Evolutionary conservation across 2,888 invertebrate genomes (phyloP), one percentile per base, ranked within the genome.

Genomic region (Aquatica leii): DNA sequence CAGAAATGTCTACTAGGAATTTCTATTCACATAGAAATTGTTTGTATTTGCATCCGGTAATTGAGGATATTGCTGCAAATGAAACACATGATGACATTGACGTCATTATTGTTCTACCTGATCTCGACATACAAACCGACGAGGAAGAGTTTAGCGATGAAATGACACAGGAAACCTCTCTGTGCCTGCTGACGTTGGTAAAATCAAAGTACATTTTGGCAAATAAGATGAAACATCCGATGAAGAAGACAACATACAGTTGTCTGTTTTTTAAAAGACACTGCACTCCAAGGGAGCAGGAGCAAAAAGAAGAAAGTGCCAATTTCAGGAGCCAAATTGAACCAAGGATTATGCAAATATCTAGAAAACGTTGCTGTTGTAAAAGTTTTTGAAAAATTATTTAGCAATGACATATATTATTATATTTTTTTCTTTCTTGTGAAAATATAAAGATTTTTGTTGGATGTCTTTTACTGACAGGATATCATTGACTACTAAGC

Each of bases 401-500:
- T n/a, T n/a, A n/a, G n/a, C n/a, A n/a, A n/a, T n/a, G n/a, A n/a
- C n/a, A n/a, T n/a, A n/a, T n/a, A n/a, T n/a, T n/a, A n/a, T n/a
- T n/a, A n/a, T n/a, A n/a, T n/a, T n/a, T n/a, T n/a, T n/a, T n/a
- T n/a, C n/a, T 52, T 31, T 37, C 53, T 12, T 17, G 14, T 18
- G 40, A 15, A n/a, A 40, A 40, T 18, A 12, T 40, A 53, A 37
- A 40, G 37, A 18, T 37, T 31, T 52, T 52, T 17, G n/a, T 15
- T 51, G 24, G 6, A 6, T 31, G 31, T 17, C 14, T 34, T 51
- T 9, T 34, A 34, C 17, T 34, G 11, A 51, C 34, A 6, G 51
- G 51, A 3, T 51, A 51, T 15, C 34, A 51, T 20, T 17, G 17
- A 34, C 15, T 51, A 34, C 51, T 34, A n/a, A 31, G 40, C 20